Evolutionary conservation across 2,113 vertebrate genomes (phyloP), one percentile per base, ranked within the genome.

Genomic region (Malurus melanocephalus): DNA sequence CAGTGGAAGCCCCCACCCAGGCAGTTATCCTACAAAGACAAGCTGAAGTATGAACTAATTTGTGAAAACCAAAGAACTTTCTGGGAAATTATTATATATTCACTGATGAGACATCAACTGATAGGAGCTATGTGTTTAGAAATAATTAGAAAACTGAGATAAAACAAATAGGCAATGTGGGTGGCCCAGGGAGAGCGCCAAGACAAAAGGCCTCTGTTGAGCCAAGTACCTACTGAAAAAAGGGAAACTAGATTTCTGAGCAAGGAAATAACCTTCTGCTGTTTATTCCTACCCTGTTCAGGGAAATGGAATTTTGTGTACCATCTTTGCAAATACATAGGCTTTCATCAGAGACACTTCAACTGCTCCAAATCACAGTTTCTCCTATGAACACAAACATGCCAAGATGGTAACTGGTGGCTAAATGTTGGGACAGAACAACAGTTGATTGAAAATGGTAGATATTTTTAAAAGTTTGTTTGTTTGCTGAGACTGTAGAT

Each of bases 21-120:
- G 93, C 32, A 84, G 73, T 49, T 84, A 80, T 57, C 19, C 66
- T 61, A 69, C 62, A 76, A 86, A 88, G 69, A 57, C 51, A 93
- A 90, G 77, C 24, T 72, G 48, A 84, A 90, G 59, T 43, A 90
- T 81, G 59, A 91, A 86, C 13, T 84, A 79, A 87, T 90, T 92
- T 84, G 43, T 51, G 69, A 22, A 93, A 80, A 92, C 91, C 62
- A 93, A 94, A 94, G 80, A 86, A 42, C 46, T 84, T 86, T 73
- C 59, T 80, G 55, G 38, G 62, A 86, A 89, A 84, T 90, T 84
- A 62, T 88, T 72, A 51, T 35, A 79, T 79, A 88, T 88, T 88
- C 80, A 56, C n/a, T 73, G 64, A 11, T 74, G 82, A 92, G 65
- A 42, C 72, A 68, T 57, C 49, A 82, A 28, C 52, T 74, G 56